Conservation (phyloP, 2,888 invertebrate genomes). For the Bursaphelenchus okinawaensis region DNA sequence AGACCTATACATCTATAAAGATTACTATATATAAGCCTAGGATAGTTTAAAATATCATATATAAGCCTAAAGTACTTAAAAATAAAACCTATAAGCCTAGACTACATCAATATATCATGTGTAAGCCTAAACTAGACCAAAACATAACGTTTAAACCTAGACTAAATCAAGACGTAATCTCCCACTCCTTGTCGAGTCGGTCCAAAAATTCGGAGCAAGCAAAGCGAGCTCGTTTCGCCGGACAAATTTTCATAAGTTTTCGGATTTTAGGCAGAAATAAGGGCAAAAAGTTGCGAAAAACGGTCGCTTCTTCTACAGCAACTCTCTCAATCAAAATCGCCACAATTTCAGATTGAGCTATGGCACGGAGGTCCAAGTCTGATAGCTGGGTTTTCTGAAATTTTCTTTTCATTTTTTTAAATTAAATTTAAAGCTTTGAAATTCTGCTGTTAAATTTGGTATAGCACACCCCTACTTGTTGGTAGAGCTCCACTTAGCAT, state of each 20-base stretch:
- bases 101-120: neutral
- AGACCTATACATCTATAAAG: too few species aligned
- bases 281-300: slow-evolving; percentile 8
- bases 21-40: neutral
- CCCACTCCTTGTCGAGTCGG: slow-evolving; percentile 8
- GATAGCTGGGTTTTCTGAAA: neutral
- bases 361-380: slow-evolving; percentile 31
- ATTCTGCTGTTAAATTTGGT: too few species aligned
- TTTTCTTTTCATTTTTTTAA: too few species aligned
- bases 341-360: slow-evolving; percentile 29
- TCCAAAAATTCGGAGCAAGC: slow-evolving; percentile 10
- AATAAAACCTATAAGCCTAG: neutral
- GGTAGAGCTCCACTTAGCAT: too few species aligned
- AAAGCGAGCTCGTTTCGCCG: slow-evolving; percentile 10
- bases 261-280: slow-evolving; percentile 11
- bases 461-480: too few species aligned
- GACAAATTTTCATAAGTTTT: slow-evolving; percentile 2
- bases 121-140: too few species aligned
- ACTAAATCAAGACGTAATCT: neutral
- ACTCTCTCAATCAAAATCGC: slow-evolving; percentile 22
- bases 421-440: too few species aligned
- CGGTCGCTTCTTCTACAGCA: slow-evolving; percentile 1
- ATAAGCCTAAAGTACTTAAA: too few species aligned
- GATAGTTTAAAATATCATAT: neutral
- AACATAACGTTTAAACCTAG: neutral